Base-by-base conservation (phyloP, 2,113 vertebrate species). In the Nyctereutes procyonoides region DNA sequence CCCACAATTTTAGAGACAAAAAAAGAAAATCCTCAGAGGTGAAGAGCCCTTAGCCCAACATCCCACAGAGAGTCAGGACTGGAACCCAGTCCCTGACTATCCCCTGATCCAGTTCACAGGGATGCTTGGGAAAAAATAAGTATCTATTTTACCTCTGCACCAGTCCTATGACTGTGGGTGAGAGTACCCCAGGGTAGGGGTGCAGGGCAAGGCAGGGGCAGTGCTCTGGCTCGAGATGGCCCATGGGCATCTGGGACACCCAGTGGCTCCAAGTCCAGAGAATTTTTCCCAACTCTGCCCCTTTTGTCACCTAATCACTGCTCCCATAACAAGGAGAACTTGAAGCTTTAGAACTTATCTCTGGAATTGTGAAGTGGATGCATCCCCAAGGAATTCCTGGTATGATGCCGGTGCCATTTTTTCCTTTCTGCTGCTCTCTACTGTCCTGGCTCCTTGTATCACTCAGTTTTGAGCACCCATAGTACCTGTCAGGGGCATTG, bases 401-500 rank as follows among this genome's bases (percentile, higher is more conserved):
- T 79, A 6, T 16, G 56, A 15, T 53, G 22, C 30, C 43, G 65
- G 28, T 1, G 1, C 26, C 60, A 2, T 69, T 81, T 38, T 15
- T 55, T 43, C 58, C 77, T 56, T 81, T 35, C 16, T n/a, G 35
- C 43, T n/a, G 8, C 11, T 73, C 12, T 17, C n/a, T 19, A 3
- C 14, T 74, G 13, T 58, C 82, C 76, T 53, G 55, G 93, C 86
- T 63, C 83, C 43, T 84, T 55, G 22, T 76, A 74, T 35, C 1
- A 1, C 15, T 19, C 3, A 8, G 51, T 3, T 13, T 92, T 32
- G 77, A 85, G n/a, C 5, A 14, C 8, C 43, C 11, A 3, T 0
- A 2, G 19, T 69, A 14, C 22, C 10, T 62, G n/a, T 32, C 20
- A 20, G 65, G 38, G 53, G 55, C 16, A 74, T 16, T 0, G 2